Evolutionary conservation across 2,888 invertebrate species (phyloP).

Genomic region (Cheiracanthium punctorium): DNA sequence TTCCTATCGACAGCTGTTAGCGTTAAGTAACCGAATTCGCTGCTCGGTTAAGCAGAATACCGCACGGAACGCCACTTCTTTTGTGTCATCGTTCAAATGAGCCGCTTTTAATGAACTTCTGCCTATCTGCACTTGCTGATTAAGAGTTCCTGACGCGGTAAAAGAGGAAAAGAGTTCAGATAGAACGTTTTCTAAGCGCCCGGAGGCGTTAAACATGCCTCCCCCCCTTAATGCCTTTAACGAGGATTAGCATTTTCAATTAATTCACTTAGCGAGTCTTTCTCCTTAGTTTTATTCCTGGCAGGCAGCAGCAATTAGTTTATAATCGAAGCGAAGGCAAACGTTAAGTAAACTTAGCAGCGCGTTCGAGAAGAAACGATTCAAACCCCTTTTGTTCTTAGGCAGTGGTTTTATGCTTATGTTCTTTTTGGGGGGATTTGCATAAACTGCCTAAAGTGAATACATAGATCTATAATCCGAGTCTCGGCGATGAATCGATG

Average conservation of each 20-base stretch:
- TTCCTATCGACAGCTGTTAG: not conserved
- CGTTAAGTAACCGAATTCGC: slow-evolving; percentile 16
- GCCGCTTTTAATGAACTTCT: slow-evolving; percentile 39
- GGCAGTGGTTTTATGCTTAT: slow-evolving; percentile 24
- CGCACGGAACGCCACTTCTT: slow-evolving; percentile 21
- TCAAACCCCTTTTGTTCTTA: slow-evolving; percentile 10
- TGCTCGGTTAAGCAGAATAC: slow-evolving; percentile 18
- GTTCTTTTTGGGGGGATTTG: not conserved
- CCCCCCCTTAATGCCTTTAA: slow-evolving; percentile 37
- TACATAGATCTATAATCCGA: no score
- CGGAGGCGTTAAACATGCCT: slow-evolving; percentile 16
- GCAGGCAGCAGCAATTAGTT: slow-evolving; percentile 37
- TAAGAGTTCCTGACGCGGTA: slow-evolving; percentile 11
- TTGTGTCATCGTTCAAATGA: slow-evolving; percentile 36
- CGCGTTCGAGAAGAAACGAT: slow-evolving; percentile 22
- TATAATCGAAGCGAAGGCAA: slow-evolving; percentile 33
- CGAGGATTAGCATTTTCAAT: slow-evolving; percentile 56
- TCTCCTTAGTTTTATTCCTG: slow-evolving; percentile 27
- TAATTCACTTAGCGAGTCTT: slow-evolving; percentile 42
- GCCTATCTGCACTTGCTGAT: slow-evolving; percentile 29
- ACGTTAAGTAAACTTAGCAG: slow-evolving; percentile 36
- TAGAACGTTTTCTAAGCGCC: slow-evolving; percentile 27
- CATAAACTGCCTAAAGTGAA: not conserved
- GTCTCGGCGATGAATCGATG: no score
- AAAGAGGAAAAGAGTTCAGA: slow-evolving; percentile 26